phyloP scores from a whole-genome alignment of 2,113 vertebrate genomes.

The human region GRCh38 chr22:27094501-27095000 shows the following conservation, averaged over 20 bases:
- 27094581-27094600: background rate
- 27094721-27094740: background rate
- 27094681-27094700: background rate
- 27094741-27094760: background rate
- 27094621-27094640: background rate
- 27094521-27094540: background rate
- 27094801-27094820: conserved; percentile 29
- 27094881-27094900: conserved; percentile 42
- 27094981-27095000: background rate
- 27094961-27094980: background rate
- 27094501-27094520: background rate
- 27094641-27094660: background rate
- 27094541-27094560: background rate
- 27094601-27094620: background rate
- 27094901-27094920: background rate
- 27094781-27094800: conserved; percentile 77
- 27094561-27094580: background rate
- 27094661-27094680: background rate
- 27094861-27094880: conserved; percentile 76
- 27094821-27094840: conserved; percentile 68
- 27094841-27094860: conserved; percentile 71
- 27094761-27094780: conserved; percentile 57
- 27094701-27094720: background rate
- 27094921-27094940: background rate
- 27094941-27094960: background rate